A percentile compares a stretch with the other conserved stretches of the same genome.
phyloP scores from a whole-genome alignment of 2,888 invertebrate genomes.

The Orthosia gracilis region DNA sequence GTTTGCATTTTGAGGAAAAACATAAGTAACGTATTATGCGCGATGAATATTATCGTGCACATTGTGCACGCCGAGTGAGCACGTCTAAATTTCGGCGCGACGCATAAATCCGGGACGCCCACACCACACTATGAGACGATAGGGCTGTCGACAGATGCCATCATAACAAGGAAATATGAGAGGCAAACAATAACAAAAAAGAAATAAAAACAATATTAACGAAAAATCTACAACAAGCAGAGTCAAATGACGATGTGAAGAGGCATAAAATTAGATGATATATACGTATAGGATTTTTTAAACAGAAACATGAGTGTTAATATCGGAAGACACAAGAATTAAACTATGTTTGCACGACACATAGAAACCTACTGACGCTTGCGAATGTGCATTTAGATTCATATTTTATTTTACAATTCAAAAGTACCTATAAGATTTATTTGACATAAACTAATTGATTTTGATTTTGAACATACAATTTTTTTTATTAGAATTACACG shows the following conservation, averaged over 20 bases:
- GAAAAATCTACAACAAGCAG: not conserved
- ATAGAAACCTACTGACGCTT: too few species aligned
- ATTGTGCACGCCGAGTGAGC: constrained; percentile 57
- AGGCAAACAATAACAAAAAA: not conserved
- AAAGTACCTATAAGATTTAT: too few species aligned
- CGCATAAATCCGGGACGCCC: constrained; percentile 74
- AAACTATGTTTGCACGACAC: not conserved
- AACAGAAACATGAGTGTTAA: not conserved
- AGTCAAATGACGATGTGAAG: not conserved
- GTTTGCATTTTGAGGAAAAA: constrained; percentile 43
- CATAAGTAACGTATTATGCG: constrained; percentile 56
- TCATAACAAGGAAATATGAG: not conserved
- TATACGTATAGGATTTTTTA: not conserved
- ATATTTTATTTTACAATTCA: too few species aligned
- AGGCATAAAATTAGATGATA: not conserved
- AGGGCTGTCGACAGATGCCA: constrained; percentile 47
- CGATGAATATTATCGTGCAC: constrained; percentile 59
- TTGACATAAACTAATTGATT: too few species aligned
- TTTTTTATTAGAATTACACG: constrained; percentile 7
- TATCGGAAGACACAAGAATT: not conserved
- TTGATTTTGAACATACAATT: too few species aligned
- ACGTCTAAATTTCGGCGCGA: constrained; percentile 73
- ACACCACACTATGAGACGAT: constrained; percentile 63
- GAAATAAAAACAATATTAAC: not conserved
- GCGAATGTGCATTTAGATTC: too few species aligned